Base-by-base conservation (phyloP, 2,797 vertebrate species). In the Acrossocheilus fasciatus region DNA sequence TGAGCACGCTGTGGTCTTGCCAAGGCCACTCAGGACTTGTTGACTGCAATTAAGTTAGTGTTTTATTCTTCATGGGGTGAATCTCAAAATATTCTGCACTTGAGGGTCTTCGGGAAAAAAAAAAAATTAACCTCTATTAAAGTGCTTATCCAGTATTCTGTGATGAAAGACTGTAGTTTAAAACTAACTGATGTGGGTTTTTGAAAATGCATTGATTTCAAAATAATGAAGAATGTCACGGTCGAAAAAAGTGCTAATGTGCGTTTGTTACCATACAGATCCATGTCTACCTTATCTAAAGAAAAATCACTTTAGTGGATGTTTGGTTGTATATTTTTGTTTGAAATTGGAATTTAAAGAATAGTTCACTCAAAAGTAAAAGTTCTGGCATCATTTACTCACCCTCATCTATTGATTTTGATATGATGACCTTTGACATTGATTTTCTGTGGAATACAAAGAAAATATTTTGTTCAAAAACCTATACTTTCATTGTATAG, bases 1-100 rank as follows among this genome's bases (percentile, higher is more conserved):
- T 84, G 84, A 86, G 81, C 14, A 69, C 1, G 54, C 69, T 17
- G 52, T 74, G 77, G 77, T 90, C 64, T 62, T 87, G 77, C 50
- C 87, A 88, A 88, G 89, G 83, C 82, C 85, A 89, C 45, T 77
- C 77, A 86, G 72, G 87, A 87, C 64, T 86, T 80, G 52, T 88
- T 88, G 87, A 85, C 62, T 70, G 82, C 85, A 87, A 83, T 76
- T 64, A 82, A 86, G 84, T 85, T 81, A 59, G 69, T 52, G 80
- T 79, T 88, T 78, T 79, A 86, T 84, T 81, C 43, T 87, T 88
- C 30, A 66, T 77, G 75, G 50, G 54, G 68, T 85, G 52, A 81
- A 81, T 81, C 84, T 85, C 68, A 73, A 86, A 83, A 79, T 64
- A 39, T 66, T 75, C 57, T 59, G 7, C 73, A 69, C 50, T 87